Percentiles rank a stretch among this genome's conserved stretches.
Evolutionary conservation across 2,888 invertebrate species (phyloP).

Genomic region (Neoitamus cyanurus): DNA sequence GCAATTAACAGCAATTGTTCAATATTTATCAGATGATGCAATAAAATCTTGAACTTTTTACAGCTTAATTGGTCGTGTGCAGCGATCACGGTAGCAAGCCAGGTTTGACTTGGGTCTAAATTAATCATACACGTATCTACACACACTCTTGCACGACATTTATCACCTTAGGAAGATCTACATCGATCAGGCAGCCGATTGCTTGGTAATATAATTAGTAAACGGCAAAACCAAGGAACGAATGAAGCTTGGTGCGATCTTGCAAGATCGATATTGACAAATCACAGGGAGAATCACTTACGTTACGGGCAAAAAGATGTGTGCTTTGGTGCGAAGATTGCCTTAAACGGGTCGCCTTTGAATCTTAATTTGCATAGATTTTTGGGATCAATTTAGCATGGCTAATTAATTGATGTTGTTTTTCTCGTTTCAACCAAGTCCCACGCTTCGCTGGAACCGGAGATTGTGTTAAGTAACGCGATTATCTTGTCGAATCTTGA

Average conservation of each 20-base stretch:
- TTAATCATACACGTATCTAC: not conserved
- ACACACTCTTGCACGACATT: not conserved
- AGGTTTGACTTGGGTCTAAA: not conserved
- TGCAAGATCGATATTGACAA: constrained; percentile 31
- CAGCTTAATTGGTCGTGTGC: constrained; percentile 23
- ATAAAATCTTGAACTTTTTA: constrained; percentile 4
- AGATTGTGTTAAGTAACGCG: constrained; percentile 20
- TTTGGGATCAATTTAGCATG: constrained; percentile 38
- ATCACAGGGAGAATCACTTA: constrained; percentile 25
- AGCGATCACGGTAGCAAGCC: not conserved
- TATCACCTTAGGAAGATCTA: constrained; percentile 7
- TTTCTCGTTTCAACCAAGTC: constrained; percentile 15
- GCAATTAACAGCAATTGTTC: constrained; percentile 23
- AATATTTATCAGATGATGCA: constrained; percentile 25
- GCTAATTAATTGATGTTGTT: constrained; percentile 34
- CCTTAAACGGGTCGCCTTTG: not conserved
- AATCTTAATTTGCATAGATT: constrained; percentile 33
- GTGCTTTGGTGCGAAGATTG: not conserved
- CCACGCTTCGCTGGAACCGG: constrained; percentile 1
- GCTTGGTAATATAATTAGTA: not conserved
- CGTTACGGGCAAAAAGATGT: not conserved
- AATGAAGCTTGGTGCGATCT: constrained; percentile 8
- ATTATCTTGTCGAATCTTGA: constrained; percentile 14
- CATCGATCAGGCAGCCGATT: not conserved
- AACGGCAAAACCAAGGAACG: not conserved